These are phyloP conservation scores for Lithosia quadra DNA, from an alignment of 2,888 invertebrate species.

Conservation along the genomic window DNA sequence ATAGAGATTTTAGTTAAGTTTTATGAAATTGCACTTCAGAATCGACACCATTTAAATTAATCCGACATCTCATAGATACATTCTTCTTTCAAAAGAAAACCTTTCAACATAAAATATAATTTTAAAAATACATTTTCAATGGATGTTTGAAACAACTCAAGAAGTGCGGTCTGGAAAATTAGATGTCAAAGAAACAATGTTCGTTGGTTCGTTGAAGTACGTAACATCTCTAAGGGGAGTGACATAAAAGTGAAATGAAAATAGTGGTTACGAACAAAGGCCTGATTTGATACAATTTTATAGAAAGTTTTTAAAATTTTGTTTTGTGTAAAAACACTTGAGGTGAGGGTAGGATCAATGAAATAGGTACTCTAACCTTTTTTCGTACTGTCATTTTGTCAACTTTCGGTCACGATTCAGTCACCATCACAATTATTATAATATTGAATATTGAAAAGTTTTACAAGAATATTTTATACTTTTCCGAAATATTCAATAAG, in stretches of 20 bases:
- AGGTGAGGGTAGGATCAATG: too few relatives aligned
- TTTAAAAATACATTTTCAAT: not conserved
- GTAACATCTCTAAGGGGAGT: not conserved
- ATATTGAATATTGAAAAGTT: too few relatives aligned
- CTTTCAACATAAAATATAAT: not conserved
- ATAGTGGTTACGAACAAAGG: not conserved
- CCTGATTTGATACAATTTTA: too few relatives aligned
- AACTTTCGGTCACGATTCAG: too few relatives aligned
- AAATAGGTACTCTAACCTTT: too few relatives aligned
- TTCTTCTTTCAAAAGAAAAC: not conserved
- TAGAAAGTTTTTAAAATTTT: too few relatives aligned
- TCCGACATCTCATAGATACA: not conserved
- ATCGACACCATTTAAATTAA: not conserved
- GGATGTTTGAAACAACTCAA: not conserved
- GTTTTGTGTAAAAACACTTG: not conserved
- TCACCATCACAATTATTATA: too few relatives aligned
- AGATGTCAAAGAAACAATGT: constrained; percentile 4
- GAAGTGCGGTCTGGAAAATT: not conserved
- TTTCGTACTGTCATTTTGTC: too few relatives aligned
- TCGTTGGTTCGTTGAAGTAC: not conserved
- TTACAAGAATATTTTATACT: too few relatives aligned
- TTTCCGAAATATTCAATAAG: not conserved
- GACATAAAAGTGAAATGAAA: not conserved
- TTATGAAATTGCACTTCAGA: too few relatives aligned
- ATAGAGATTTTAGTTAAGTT: too few relatives aligned